A percentile compares a stretch with the other conserved stretches of the same genome.
Conservation (phyloP, 2,113 vertebrate genomes). For the Motacilla alba region DNA sequence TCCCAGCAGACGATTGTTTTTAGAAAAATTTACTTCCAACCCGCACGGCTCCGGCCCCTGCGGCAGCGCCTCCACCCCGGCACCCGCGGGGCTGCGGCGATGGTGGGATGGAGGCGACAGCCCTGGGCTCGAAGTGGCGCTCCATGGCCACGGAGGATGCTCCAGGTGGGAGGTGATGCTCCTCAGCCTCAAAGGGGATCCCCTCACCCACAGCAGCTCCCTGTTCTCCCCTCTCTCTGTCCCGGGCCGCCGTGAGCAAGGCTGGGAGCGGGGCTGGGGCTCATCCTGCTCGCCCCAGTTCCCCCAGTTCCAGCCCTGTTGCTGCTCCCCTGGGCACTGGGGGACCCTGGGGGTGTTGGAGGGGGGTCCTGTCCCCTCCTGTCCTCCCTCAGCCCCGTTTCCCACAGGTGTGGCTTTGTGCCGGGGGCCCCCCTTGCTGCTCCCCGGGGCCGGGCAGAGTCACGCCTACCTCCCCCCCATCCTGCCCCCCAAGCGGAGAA, state of each 20-base stretch:
- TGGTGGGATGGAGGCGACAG: not conserved
- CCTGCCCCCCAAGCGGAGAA: conserved; percentile 24
- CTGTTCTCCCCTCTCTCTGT: no score
- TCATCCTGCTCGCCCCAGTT: not conserved
- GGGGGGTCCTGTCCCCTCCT: not conserved
- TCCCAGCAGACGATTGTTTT: not conserved
- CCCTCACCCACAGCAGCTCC: not conserved
- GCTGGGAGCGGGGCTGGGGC: not conserved
- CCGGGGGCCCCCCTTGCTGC: not conserved
- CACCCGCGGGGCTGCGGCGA: rapidly evolving
- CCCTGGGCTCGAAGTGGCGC: not conserved
- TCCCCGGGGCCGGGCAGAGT: not conserved
- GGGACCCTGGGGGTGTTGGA: not conserved
- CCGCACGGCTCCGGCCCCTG: not conserved
- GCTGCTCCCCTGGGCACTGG: not conserved
- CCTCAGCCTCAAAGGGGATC: not conserved
- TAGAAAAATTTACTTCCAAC: not conserved
- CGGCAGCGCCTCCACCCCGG: not conserved
- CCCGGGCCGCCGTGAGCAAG: not conserved
- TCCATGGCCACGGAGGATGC: not conserved
- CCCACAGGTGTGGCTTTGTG: not conserved
- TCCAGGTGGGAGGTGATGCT: not conserved
- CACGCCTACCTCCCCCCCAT: not conserved
- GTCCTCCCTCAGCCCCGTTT: not conserved
- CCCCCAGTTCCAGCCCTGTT: not conserved